Evolutionary conservation across 2,888 invertebrate species (phyloP).

Genomic region (Nomada ferruginata): DNA sequence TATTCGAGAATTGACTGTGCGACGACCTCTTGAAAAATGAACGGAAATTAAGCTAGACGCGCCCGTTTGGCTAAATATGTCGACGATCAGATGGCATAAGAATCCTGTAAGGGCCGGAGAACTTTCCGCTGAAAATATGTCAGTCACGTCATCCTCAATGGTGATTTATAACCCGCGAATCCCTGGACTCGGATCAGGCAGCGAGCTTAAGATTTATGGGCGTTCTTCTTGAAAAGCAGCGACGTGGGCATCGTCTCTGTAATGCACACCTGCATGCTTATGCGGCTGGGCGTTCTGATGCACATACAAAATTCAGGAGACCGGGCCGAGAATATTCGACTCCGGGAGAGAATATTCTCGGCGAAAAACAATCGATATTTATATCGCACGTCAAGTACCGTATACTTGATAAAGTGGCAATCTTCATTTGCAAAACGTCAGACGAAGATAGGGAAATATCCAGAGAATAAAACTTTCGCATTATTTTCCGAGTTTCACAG

Average conservation of each 20-base stretch:
- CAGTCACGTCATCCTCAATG: slow-evolving; percentile 8
- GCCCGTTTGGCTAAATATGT: neutral
- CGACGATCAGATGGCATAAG: neutral
- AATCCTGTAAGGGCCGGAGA: neutral
- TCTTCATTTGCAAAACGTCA: too few species aligned
- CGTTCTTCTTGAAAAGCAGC: slow-evolving; percentile 1
- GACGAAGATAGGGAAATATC: too few species aligned
- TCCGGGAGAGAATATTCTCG: too few species aligned
- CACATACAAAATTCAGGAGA: slow-evolving; percentile 4
- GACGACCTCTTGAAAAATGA: neutral
- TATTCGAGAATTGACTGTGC: neutral
- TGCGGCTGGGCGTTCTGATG: neutral
- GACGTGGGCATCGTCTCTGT: neutral
- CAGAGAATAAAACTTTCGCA: too few species aligned
- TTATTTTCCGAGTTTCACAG: too few species aligned
- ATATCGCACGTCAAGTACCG: neutral
- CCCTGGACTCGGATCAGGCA: slow-evolving; percentile 4
- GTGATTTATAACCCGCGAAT: slow-evolving; percentile 19
- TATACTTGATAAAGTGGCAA: neutral
- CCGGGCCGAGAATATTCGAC: neutral
- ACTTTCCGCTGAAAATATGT: neutral
- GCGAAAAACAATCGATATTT: neutral
- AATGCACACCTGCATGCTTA: slow-evolving; percentile 26
- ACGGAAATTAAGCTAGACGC: neutral
- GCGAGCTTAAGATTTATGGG: slow-evolving; percentile 27